Base-by-base conservation (phyloP, 2,797 vertebrate species). In the Pterois miles region DNA sequence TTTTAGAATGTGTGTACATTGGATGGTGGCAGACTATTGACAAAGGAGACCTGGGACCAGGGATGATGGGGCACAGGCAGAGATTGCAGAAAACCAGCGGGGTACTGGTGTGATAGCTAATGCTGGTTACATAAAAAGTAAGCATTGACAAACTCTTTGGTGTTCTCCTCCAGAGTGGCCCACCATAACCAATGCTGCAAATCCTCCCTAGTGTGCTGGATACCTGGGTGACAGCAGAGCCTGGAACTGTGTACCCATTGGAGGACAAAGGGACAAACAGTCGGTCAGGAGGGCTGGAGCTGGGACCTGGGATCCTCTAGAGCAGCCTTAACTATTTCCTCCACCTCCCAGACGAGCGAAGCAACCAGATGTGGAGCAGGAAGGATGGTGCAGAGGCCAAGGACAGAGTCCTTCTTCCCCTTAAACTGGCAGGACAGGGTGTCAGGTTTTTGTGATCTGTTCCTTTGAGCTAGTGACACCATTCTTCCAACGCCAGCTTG, bases 311-410 rank as follows among this genome's bases (percentile, higher is more conserved):
- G 27, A 22, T 31, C 54, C 4, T 52, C 50, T 22, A 25, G 52
- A 23, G 52, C 23, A 3, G 52, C n/a, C n/a, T 58, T 33, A 13
- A 58, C 29, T 8, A 16, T 46, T 46, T 46, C 16, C 40, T 46
- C 16, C 27, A 57, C 54, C 54, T 57, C 54, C 16, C 22, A 14
- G 52, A n/a, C 6, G 48, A 52, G 48, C 11, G n/a, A 52, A 52
- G 48, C 48, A 22, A 52, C 10, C 48, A 52, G 11, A 52, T 3
- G 16, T 46, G 40, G 40, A 46, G 40, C 40, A 46, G 40, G 40
- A 46, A 46, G 40, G 16, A 46, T 46, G 40, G 40, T 86, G 72
- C 80, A 79, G 88, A 60, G 60, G 87, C 89, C 40, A 46, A 18
- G 40, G 18, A 43, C 40, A 8, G 40, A 46, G 38, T 40, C 38